These are phyloP conservation scores for Seira musarum DNA, from an alignment of 2,888 invertebrate species.

Conservation along the genomic window DNA sequence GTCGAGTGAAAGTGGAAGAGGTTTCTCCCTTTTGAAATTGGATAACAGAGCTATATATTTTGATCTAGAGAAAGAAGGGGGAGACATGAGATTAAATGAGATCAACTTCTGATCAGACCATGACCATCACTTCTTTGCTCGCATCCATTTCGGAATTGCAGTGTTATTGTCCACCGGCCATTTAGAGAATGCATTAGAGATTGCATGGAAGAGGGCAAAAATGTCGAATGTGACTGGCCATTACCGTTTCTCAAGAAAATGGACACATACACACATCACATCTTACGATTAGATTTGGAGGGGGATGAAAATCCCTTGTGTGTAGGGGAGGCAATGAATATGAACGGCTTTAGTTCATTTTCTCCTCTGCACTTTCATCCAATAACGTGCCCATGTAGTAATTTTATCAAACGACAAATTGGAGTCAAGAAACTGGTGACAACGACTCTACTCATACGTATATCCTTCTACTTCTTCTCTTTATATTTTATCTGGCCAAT, in stretches of 20 bases:
- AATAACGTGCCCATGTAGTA: conserved; percentile 21
- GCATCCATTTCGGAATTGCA: conserved; percentile 48
- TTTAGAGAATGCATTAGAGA: neutral
- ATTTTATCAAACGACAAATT: conserved; percentile 45
- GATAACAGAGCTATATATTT: neutral
- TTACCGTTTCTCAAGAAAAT: conserved; percentile 51
- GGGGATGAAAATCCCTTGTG: neutral
- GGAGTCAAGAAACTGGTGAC: too few relatives aligned
- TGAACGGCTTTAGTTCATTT: neutral
- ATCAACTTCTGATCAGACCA: conserved; percentile 37
- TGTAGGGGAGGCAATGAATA: neutral
- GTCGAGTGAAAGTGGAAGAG: too few relatives aligned
- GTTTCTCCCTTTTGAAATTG: too few relatives aligned
- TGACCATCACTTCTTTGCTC: conserved; percentile 40
- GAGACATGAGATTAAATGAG: conserved; percentile 46
- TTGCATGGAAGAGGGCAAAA: conserved; percentile 12
- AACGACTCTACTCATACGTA: too few relatives aligned
- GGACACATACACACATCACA: conserved; percentile 13
- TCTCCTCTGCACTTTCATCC: neutral
- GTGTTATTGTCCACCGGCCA: neutral
- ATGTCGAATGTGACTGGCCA: conserved; percentile 1
- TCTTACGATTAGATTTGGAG: conserved; percentile 21
- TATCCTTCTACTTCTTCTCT: too few relatives aligned
- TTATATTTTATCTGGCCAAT: neutral
- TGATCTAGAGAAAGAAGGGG: conserved; percentile 38